Percentiles rank a stretch among this genome's conserved stretches.
Conservation (phyloP, 1,140 invertebrate species). For the Panagrolaimus sp. region DNA sequence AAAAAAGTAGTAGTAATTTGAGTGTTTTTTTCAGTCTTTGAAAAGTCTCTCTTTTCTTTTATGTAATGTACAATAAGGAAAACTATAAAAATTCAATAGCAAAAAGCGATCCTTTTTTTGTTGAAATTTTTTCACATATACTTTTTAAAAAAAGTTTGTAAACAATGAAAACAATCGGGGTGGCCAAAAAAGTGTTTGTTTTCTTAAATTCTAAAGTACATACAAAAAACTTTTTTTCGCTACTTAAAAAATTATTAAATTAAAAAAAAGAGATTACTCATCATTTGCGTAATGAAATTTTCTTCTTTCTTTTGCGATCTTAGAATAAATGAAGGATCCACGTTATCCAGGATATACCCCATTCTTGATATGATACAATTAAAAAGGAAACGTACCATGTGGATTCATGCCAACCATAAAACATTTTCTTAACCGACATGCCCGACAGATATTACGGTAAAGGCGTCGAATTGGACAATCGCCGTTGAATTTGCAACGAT, state of each 20-base stretch:
- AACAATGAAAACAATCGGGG: too few species aligned
- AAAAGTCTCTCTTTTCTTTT: too few species aligned
- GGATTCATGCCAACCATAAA: slow-evolving; percentile 8
- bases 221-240: neutral
- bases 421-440: neutral
- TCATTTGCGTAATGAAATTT: neutral
- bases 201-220: neutral
- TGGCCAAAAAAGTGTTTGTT: too few species aligned
- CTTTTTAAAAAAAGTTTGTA: too few species aligned
- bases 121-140: too few species aligned
- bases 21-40: too few species aligned
- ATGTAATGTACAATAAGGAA: too few species aligned
- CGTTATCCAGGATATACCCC: neutral
- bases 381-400: neutral
- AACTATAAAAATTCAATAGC: too few species aligned
- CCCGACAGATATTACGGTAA: slow-evolving; percentile 1
- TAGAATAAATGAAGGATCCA: too few species aligned
- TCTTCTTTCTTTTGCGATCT: neutral
- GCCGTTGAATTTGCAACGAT: neutral
- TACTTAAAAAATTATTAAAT: neutral
- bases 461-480: neutral
- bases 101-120: too few species aligned
- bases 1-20: too few species aligned
- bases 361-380: neutral
- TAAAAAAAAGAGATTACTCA: neutral